Evolutionary conservation across 2,797 vertebrate species (phyloP).

Genomic region (Lacerta bilineata): DNA sequence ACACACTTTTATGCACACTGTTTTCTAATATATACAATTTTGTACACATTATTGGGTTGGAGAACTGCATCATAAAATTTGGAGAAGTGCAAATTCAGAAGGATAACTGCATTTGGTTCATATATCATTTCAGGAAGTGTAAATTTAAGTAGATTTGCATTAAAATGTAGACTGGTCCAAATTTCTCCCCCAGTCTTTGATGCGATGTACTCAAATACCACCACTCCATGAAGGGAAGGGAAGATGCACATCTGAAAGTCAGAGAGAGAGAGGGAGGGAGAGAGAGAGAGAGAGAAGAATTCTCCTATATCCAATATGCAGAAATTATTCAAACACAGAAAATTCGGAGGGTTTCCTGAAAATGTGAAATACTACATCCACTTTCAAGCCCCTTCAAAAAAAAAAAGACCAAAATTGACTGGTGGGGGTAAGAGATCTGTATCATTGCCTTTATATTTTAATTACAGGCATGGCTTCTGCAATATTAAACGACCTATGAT

Average conservation of each 20-base stretch:
- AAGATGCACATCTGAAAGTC: background rate
- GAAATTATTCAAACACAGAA: background rate
- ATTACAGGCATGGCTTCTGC: conserved; percentile 46
- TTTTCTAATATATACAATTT: too few relatives aligned
- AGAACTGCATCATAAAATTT: too few relatives aligned
- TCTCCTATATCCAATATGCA: background rate
- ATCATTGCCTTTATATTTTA: conserved; percentile 54
- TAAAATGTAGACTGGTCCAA: too few relatives aligned
- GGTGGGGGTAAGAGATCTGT: conserved; percentile 11
- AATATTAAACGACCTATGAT: background rate
- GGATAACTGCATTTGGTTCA: too few relatives aligned
- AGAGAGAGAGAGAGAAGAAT: too few relatives aligned
- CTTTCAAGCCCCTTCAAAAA: conserved; percentile 24
- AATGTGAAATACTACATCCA: background rate
- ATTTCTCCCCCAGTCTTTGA: too few relatives aligned
- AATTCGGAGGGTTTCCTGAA: background rate
- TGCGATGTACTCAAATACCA: background rate
- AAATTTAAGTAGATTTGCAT: too few relatives aligned
- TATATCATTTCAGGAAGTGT: too few relatives aligned
- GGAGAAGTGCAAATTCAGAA: too few relatives aligned
- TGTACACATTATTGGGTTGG: too few relatives aligned
- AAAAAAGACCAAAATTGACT: conserved; percentile 14
- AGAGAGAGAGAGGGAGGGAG: too few relatives aligned
- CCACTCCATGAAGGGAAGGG: background rate
- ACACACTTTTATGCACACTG: too few relatives aligned